phyloP scores from a whole-genome alignment of 2,797 vertebrate species.

The Epinephelus awoara region DNA sequence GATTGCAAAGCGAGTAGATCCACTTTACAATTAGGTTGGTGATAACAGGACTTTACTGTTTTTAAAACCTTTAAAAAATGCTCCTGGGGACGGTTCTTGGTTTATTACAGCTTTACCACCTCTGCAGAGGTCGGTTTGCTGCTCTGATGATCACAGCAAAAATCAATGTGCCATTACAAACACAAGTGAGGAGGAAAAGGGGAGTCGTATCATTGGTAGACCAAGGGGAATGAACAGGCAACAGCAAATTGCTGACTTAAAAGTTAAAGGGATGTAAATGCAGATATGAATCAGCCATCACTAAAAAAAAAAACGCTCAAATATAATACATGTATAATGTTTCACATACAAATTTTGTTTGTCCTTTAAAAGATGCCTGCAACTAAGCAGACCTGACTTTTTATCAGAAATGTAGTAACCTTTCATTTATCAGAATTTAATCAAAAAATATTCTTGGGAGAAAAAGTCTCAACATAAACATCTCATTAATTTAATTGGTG shows the following conservation, averaged over 20 bases:
- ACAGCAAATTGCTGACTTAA: constrained; percentile 14
- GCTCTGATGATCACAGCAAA: constrained; percentile 54
- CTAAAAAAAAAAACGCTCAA: not conserved
- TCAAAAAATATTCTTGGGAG: too few species aligned
- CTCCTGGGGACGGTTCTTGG: constrained; percentile 23
- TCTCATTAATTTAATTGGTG: not conserved
- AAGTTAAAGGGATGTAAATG: constrained; percentile 6
- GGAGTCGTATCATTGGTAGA: not conserved
- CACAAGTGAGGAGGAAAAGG: not conserved
- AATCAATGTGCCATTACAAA: constrained; percentile 54
- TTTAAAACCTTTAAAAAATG: constrained; percentile 17
- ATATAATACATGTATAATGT: too few species aligned
- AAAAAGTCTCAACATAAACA: not conserved
- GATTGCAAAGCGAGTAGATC: not conserved
- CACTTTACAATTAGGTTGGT: constrained; percentile 9
- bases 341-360: too few species aligned
- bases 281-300: not conserved
- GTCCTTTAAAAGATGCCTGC: not conserved
- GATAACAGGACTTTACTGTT: not conserved
- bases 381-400: not conserved
- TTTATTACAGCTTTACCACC: constrained; percentile 23
- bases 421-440: not conserved
- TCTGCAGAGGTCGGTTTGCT: constrained; percentile 31
- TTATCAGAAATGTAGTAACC: not conserved
- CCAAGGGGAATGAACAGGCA: not conserved